Evolutionary conservation across 2,888 invertebrate species (phyloP).

Genomic region (Phalera bucephala): DNA sequence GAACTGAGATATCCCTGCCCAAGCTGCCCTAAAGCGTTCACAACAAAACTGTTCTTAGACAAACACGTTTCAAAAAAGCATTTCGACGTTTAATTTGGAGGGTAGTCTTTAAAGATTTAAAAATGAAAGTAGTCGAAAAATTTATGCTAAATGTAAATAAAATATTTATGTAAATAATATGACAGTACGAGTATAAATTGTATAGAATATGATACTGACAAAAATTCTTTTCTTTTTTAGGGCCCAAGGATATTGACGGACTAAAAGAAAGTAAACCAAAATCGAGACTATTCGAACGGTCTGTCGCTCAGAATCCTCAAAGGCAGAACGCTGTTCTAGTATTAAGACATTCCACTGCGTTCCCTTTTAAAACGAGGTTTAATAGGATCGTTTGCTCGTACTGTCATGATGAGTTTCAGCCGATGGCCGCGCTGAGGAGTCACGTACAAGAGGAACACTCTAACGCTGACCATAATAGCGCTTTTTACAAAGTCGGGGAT

Average conservation of each 20-base stretch:
- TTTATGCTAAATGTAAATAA: background rate
- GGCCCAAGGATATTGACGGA: slow-evolving; percentile 66
- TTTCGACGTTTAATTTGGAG: slow-evolving; percentile 52
- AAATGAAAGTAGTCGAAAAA: slow-evolving; percentile 2
- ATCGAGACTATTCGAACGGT: slow-evolving; percentile 76
- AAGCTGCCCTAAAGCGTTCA: slow-evolving; percentile 78
- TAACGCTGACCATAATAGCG: slow-evolving; percentile 69
- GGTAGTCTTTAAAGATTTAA: background rate
- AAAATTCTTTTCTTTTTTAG: slow-evolving; percentile 78
- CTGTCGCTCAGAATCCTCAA: slow-evolving; percentile 75
- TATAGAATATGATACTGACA: slow-evolving; percentile 64
- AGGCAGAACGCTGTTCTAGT: slow-evolving; percentile 73
- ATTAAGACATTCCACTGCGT: slow-evolving; percentile 68
- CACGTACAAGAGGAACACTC: slow-evolving; percentile 61
- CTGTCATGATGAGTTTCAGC: slow-evolving; percentile 72
- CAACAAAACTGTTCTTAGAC: slow-evolving; percentile 78
- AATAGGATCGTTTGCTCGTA: slow-evolving; percentile 74
- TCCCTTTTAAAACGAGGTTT: slow-evolving; percentile 75
- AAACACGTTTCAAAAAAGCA: slow-evolving; percentile 82
- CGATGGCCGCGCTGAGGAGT: slow-evolving; percentile 64
- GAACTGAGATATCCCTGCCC: slow-evolving; percentile 75
- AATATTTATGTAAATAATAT: background rate
- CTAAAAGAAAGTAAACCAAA: slow-evolving; percentile 65
- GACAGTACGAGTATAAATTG: slow-evolving; percentile 21
- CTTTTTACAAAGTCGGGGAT: slow-evolving; percentile 73